Evolutionary conservation across 1,140 invertebrate species (phyloP).

Genomic region (Tetranychus cinnabarinus): DNA sequence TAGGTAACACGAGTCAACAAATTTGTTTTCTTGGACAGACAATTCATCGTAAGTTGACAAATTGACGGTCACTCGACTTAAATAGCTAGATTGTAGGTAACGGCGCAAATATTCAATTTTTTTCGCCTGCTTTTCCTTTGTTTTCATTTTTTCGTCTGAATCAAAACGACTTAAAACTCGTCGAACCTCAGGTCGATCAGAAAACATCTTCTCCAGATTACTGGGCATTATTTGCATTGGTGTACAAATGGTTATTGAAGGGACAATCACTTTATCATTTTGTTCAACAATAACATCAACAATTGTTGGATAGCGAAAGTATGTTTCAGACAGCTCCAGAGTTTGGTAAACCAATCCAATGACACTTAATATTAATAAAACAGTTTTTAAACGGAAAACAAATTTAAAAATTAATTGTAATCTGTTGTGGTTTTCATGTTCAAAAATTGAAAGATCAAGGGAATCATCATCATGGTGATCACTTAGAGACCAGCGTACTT

Average conservation of each 20-base stretch:
- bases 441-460: too few species aligned
- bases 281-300: background rate
- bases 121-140: background rate
- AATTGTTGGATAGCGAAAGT: background rate
- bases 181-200: background rate
- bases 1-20: background rate
- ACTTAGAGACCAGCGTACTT: too few species aligned
- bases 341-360: background rate
- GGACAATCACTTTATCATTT: background rate
- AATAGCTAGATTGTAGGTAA: background rate
- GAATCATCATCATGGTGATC: too few species aligned
- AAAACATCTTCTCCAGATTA: background rate
- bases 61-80: background rate
- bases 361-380: background rate
- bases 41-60: background rate
- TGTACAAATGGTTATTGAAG: background rate
- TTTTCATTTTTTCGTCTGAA: background rate
- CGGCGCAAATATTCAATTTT: background rate
- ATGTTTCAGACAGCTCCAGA: background rate
- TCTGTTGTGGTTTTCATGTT: too few species aligned
- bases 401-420: too few species aligned
- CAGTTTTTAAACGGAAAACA: too few species aligned
- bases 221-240: background rate
- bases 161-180: background rate
- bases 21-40: background rate